phyloP scores from a whole-genome alignment of 37 sponge, comb jelly and placozoan species.

The Crambe crambe region DNA sequence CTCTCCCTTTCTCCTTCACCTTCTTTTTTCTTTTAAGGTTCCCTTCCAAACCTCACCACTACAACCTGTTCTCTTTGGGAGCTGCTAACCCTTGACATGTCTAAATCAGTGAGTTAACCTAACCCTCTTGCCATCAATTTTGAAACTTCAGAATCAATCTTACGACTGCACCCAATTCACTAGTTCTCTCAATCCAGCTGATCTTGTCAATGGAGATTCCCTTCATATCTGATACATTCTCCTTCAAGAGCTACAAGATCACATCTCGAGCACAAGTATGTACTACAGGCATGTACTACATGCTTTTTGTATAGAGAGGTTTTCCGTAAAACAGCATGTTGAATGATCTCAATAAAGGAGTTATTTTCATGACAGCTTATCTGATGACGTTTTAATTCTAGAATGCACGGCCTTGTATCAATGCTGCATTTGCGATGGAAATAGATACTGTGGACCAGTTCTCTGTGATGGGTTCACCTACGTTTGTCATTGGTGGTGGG shows the following conservation, averaged over 20 bases:
- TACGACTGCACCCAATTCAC: too few relatives aligned
- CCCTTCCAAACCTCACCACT: too few relatives aligned
- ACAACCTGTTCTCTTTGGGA: constrained; percentile 33
- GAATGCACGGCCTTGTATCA: constrained; percentile 86
- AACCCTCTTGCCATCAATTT: too few relatives aligned
- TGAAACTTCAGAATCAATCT: too few relatives aligned
- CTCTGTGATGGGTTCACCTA: constrained; percentile 38
- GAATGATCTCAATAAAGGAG: too few relatives aligned
- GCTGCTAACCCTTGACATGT: constrained; percentile 68
- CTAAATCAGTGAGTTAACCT: constrained; percentile 34
- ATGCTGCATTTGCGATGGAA: constrained; percentile 67
- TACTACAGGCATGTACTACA: too few relatives aligned
- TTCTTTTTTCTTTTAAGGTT: too few relatives aligned
- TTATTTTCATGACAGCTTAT: too few relatives aligned
- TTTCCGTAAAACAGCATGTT: too few relatives aligned
- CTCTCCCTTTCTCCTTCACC: too few relatives aligned
- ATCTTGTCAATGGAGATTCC: constrained; percentile 70
- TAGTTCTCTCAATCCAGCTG: constrained; percentile 22
- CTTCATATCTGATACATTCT: constrained; percentile 8
- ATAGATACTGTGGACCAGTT: constrained; percentile 18
- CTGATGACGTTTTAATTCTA: too few relatives aligned
- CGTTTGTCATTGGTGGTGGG: constrained; percentile 75
- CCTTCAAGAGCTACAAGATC: constrained; percentile 65
- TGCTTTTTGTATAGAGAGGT: too few relatives aligned
- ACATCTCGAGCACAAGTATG: constrained; percentile 72